phyloP scores from a whole-genome alignment of 2,113 vertebrate genomes.

The Sigmodon hispidus region DNA sequence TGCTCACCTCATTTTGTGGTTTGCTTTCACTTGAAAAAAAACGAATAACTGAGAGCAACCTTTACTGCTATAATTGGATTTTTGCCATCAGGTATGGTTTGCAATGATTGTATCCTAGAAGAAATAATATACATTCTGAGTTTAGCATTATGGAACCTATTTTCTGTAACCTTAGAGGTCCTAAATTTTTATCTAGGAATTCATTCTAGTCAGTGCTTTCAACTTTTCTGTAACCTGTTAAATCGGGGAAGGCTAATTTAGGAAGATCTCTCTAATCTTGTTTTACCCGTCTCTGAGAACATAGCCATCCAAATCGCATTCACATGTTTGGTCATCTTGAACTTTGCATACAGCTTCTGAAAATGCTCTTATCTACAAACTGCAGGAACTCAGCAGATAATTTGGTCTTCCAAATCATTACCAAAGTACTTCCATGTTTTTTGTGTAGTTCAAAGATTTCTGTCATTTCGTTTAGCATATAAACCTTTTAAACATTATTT shows the following conservation, averaged over 20 bases:
- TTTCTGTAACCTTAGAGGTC: slow-evolving; percentile 64
- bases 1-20: slow-evolving; percentile 69
- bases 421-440: background rate
- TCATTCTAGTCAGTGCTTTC: slow-evolving; percentile 34
- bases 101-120: slow-evolving; percentile 78
- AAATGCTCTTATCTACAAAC: slow-evolving; percentile 33
- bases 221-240: slow-evolving; percentile 6
- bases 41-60: slow-evolving; percentile 78
- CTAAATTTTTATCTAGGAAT: slow-evolving; percentile 62
- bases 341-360: slow-evolving; percentile 17
- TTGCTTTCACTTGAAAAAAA: slow-evolving; percentile 77
- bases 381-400: slow-evolving; percentile 19
- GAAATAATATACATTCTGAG: slow-evolving; percentile 81
- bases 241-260: slow-evolving; percentile 56
- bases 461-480: background rate
- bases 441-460: slow-evolving; percentile 3
- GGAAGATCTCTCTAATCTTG: slow-evolving; percentile 36
- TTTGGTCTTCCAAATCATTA: slow-evolving; percentile 21
- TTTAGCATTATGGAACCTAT: slow-evolving; percentile 80
- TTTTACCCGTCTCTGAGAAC: background rate
- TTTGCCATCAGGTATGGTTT: slow-evolving; percentile 81
- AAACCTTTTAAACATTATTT: background rate
- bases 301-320: background rate
- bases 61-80: slow-evolving; percentile 83
- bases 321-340: slow-evolving; percentile 51